Evolutionary conservation across 2,888 invertebrate species (phyloP).

Genomic region (Zelleria hepariella): DNA sequence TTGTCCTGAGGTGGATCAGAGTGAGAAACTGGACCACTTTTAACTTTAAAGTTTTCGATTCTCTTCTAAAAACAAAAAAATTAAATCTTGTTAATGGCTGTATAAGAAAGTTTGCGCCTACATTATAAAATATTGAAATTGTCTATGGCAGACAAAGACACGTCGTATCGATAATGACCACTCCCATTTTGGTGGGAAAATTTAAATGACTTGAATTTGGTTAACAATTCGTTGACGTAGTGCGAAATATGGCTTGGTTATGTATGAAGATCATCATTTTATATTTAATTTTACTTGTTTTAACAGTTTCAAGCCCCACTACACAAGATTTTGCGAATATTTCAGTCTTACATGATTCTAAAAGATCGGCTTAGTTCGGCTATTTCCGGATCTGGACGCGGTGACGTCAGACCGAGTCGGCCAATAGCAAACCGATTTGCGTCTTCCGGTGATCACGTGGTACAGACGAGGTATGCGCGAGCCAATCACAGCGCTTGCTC

Average conservation of each 20-base stretch:
- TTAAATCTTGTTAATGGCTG: background rate
- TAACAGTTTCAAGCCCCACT: background rate
- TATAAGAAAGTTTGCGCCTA: background rate
- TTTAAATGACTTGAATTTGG: conserved; percentile 27
- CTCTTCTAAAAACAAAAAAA: too few species aligned
- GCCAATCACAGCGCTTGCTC: conserved; percentile 57
- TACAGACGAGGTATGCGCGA: conserved; percentile 33
- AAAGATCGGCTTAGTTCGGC: conserved; percentile 40
- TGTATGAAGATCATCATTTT: conserved; percentile 1
- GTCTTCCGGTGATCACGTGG: conserved; percentile 70
- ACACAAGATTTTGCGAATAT: background rate
- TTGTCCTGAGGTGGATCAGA: too few species aligned
- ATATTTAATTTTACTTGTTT: conserved; percentile 4
- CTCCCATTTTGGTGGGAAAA: conserved; percentile 60
- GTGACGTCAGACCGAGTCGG: conserved; percentile 63
- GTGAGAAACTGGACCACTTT: too few species aligned
- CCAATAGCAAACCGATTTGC: conserved; percentile 59
- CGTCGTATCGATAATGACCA: conserved; percentile 65
- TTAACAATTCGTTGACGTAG: background rate
- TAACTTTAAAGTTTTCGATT: too few species aligned
- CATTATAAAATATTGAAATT: conserved; percentile 14
- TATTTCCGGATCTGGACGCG: conserved; percentile 45
- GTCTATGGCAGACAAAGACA: conserved; percentile 48
- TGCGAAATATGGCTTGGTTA: background rate
- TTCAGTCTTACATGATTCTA: background rate